Base-by-base conservation (phyloP, 2,113 vertebrate species). In the Chaenocephalus aceratus region DNA sequence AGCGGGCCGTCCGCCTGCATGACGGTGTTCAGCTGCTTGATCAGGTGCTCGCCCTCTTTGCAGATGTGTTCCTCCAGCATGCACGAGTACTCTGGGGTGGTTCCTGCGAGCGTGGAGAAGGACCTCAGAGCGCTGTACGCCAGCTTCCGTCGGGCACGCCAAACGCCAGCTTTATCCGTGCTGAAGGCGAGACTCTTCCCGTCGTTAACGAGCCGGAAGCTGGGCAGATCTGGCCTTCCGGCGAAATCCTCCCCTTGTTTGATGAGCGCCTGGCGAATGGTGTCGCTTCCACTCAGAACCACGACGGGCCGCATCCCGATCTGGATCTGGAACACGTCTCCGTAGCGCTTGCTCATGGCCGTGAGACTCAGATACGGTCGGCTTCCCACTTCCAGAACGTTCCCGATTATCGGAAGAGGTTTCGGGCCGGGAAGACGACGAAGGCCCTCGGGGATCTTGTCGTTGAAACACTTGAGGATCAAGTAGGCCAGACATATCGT, bases 221-320 rank as follows among this genome's bases (percentile, higher is more conserved):
- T 97, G 87, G 95, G 51, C 14, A 98, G 91, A 81, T 96, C 89
- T 0, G 98, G 98, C 0, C 98, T 95, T 0, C 97, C 96, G 1
- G 96, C 83, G 77, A 99, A 99, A 1, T 96, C 97, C 0, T 99
- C 96, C 0, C 94, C 97, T 83, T 98, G 96, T 74, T 90, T 95
- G 85, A 97, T 87, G 59, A 99, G 94, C 1, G 98, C 98, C 82
- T 97, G 97, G 5, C 68, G 88, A 53, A 98, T 79, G 16, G 94
- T 96, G 11, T 97, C 95, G 30, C 72, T 83, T 53, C 97, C 95
- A 0, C 96, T 96, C 67, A 99, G 91, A 78, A 99, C 96, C n/a
- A 98, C 85, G 18, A 99, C 96, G 0, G 97, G 96, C 0, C 95
- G 96, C 56, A 73, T 93, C 78, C 98, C 98, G 0, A 99, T 96